Percentiles rank a stretch among this genome's conserved stretches.
Evolutionary conservation across 2,797 vertebrate genomes (phyloP).

Genomic region (Premnoplex brunnescens): DNA sequence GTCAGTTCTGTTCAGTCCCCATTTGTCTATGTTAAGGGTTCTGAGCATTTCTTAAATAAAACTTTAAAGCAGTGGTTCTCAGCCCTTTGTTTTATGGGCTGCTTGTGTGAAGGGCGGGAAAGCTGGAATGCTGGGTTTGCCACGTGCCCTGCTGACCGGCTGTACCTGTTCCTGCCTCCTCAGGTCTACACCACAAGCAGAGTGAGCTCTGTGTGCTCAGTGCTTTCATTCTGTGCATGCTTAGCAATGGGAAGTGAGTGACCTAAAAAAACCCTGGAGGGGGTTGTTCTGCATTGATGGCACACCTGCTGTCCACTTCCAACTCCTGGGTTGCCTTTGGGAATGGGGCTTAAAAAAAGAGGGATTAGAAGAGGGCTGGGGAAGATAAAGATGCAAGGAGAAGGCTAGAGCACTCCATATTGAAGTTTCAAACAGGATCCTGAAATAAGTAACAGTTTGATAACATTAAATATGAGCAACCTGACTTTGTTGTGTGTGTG

Average conservation of each 20-base stretch:
- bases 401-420: background rate
- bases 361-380: background rate
- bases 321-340: background rate
- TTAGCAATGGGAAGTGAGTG: background rate
- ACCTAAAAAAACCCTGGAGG: background rate
- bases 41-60: background rate
- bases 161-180: background rate
- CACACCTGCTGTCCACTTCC: background rate
- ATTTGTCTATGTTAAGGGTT: background rate
- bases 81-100: background rate
- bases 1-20: background rate
- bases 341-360: background rate
- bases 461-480: background rate
- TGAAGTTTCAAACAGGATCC: background rate
- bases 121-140: background rate
- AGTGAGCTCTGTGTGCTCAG: fast-evolving
- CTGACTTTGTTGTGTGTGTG: background rate
- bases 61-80: background rate
- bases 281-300: background rate
- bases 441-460: background rate
- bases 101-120: background rate
- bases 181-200: too few species aligned
- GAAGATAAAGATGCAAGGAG: background rate
- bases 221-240: background rate
- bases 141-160: fast-evolving